phyloP scores from a whole-genome alignment of 2,113 vertebrate genomes.

The Pseudopodoces humilis region DNA sequence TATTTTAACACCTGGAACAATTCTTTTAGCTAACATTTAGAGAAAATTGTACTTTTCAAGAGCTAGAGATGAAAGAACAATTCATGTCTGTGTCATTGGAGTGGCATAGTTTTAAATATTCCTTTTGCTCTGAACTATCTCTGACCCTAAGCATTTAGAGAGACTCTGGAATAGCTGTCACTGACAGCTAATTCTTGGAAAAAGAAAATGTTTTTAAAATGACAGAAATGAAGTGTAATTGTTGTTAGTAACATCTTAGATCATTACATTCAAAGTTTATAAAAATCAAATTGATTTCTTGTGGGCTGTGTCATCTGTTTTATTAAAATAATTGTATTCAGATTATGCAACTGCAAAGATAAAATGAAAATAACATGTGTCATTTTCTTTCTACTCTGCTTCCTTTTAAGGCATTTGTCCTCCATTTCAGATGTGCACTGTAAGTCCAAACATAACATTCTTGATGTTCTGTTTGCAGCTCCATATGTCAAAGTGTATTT shows the following conservation, averaged over 20 bases:
- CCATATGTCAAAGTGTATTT: conserved; percentile 98
- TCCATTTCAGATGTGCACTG: not conserved
- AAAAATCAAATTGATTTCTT: not conserved
- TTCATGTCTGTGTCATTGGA: not conserved
- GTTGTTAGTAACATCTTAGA: not conserved
- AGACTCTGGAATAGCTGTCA: not conserved
- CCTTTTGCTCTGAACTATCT: not conserved
- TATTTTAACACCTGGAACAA: not conserved
- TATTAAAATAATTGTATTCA: not conserved
- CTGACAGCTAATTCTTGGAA: not conserved
- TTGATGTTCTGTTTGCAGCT: conserved; percentile 76
- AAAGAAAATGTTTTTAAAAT: not conserved
- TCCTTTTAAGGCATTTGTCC: conserved; percentile 33
- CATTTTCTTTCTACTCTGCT: not conserved
- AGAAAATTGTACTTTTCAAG: not conserved
- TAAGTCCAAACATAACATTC: conserved; percentile 6
- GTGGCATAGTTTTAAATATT: not conserved
- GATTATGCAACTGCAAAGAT: not conserved
- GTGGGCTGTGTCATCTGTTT: not conserved
- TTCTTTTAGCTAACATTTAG: not conserved
- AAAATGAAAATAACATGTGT: not conserved
- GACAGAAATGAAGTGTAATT: not conserved
- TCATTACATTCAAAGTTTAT: not conserved
- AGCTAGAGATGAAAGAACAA: not conserved
- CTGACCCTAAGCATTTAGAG: not conserved